Evolutionary conservation across 1,140 invertebrate genomes (phyloP), one percentile per base, ranked within the genome.

Genomic region (Neomicropteryx cornuta): DNA sequence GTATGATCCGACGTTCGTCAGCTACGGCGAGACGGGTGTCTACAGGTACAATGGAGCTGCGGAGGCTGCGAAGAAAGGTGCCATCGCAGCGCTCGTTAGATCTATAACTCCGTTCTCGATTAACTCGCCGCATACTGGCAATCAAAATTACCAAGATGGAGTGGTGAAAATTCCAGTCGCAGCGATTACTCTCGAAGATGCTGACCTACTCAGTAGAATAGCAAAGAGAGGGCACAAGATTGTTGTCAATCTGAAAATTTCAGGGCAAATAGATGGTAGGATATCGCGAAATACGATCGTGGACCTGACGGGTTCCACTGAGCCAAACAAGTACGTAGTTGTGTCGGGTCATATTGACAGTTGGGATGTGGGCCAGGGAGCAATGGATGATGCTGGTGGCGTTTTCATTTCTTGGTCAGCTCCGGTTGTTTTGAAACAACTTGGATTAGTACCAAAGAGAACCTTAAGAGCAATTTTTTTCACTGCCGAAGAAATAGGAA

Each of bases 351-450:
- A 88, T 49, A 59, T 87, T n/a, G 84, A 88, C 51, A 80, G 76
- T 48, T 88, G 84, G 84, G 83, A 87, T 46, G 79, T 86, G 18
- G 83, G 82, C n/a, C 67, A 77, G 51, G 84, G 83, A 10, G 82
- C 82, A 0, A 77, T 87, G 77, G 84, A 88, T 52, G 83, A 87
- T 60, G 84, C 79, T 36, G 78, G 74, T 38, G 83, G 84, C 29
- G 72, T 74, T 23, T 79, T 86, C 41, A 78, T 85, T 41, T 79
- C 80, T 1, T 84, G 79, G 77, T 72, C 73, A 36, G 72, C 77
- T 20, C 55, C 83, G 13, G 69, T 70, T 6, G 50, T 82, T 5
- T 49, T 87, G 2, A 76, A 76, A 49, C 52, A 65, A 17, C 56
- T 88, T 1, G 64, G 69, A 30, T 55, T 84, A 2, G 57, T 58